phyloP scores from a whole-genome alignment of 1,140 invertebrate genomes.

The Chlorops oryzae region DNA sequence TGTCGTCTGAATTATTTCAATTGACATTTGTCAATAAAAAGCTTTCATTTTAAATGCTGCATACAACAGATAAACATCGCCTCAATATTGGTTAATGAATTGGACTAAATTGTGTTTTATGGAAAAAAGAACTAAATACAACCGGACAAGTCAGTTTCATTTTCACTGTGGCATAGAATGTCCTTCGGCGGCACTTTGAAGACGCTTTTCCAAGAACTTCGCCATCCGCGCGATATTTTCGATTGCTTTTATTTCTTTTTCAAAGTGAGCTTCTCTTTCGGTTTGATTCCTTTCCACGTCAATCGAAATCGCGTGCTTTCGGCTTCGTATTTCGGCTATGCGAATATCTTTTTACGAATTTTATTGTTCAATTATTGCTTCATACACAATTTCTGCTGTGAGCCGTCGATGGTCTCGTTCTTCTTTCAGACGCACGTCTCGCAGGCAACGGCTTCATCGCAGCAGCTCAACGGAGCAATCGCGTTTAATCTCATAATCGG shows the following conservation, averaged over 20 bases:
- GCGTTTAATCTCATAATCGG: too few species aligned
- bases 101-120: too few species aligned
- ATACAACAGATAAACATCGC: too few species aligned
- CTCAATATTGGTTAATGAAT: too few species aligned
- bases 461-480: constrained; percentile 31
- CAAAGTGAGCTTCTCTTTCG: constrained; percentile 17
- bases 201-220: too few species aligned
- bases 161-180: too few species aligned
- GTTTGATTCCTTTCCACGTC: constrained; percentile 27
- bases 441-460: constrained; percentile 19
- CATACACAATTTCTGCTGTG: constrained; percentile 5
- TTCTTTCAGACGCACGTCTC: constrained; percentile 23
- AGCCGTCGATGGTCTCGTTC: constrained; percentile 3
- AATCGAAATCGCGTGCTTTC: constrained; percentile 4
- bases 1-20: too few species aligned
- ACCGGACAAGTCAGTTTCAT: too few species aligned
- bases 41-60: too few species aligned
- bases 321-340: constrained; percentile 13
- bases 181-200: too few species aligned
- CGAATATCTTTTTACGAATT: constrained; percentile 19
- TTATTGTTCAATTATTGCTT: constrained; percentile 16
- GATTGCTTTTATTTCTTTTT: constrained; percentile 23
- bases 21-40: too few species aligned
- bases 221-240: constrained; percentile 20
- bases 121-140: too few species aligned